A percentile compares a stretch with the other conserved stretches of the same genome.
Evolutionary conservation across 2,797 vertebrate genomes (phyloP).

Genomic region (Petrocephalus schoutedeni): DNA sequence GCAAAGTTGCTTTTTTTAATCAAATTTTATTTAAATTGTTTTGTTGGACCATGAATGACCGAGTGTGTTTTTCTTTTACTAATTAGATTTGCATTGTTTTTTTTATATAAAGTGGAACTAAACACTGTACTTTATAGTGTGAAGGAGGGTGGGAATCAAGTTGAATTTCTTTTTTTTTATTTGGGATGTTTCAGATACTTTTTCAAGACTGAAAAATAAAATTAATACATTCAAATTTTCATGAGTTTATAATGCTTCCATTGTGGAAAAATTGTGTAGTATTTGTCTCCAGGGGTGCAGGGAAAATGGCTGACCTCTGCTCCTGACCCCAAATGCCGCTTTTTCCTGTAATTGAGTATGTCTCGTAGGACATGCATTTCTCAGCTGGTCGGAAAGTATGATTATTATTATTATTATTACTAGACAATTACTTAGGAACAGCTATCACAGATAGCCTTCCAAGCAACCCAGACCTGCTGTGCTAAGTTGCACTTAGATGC

Average conservation of each 20-base stretch:
- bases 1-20: background rate
- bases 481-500: no score
- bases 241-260: background rate
- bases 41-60: constrained; percentile 30
- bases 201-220: background rate
- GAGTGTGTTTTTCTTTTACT: constrained; percentile 36
- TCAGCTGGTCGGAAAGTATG: background rate
- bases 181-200: background rate
- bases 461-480: no score
- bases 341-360: background rate
- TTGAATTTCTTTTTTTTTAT: background rate
- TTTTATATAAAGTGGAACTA: constrained; percentile 22
- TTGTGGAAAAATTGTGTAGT: background rate
- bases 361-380: background rate
- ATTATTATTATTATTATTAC: background rate
- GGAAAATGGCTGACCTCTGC: background rate
- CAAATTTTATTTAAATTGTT: background rate
- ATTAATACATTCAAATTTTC: background rate
- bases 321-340: background rate
- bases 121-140: constrained; percentile 1
- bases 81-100: constrained; percentile 37
- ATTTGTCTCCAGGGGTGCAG: background rate
- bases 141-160: background rate
- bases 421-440: no score
- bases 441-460: background rate